Evolutionary conservation across 2,797 vertebrate species (phyloP), one percentile per base, ranked within the genome.

Genomic region (Gallirallus australis): DNA sequence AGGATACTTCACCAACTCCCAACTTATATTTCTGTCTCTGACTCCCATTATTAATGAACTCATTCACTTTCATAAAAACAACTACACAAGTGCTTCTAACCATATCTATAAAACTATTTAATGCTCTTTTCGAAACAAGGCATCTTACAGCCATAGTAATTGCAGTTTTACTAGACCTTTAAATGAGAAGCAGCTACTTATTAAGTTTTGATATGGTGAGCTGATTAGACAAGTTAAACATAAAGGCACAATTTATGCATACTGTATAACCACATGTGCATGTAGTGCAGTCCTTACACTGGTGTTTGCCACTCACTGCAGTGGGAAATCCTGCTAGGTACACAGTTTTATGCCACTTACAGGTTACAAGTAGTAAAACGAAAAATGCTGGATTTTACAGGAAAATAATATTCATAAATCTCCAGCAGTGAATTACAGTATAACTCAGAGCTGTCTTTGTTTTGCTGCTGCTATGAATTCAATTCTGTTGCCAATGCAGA

Each of bases 381-480:
- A 96, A 97, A 97, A 98, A 97, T 85, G 96, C 94, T 94, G 85
- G 97, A 94, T 96, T 98, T 98, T 97, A 97, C 79, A 87, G 93
- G 96, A 97, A 98, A 97, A 97, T 97, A 92, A 96, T 97, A 97
- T 98, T 97, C 87, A 95, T 98, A 97, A 98, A 97, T 98, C 96
- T 96, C 94, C 79, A 70, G 37, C 80, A 21, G 92, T 94, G 97
- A 96, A 96, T 95, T 97, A 94, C 94, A 86, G 96, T 86, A 81
- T 96, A 97, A 96, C 91, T 97, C 97, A 97, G 96, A 89, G 95
- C 94, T 83, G 95, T 94, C 97, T 97, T 96, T 96, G 96, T 96
- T 97, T 96, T 91, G 94, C 94, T 94, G 92, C 90, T 54, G 82
- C 65, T n/a, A 77, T 65, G 95, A 97, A 94, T 96, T 95, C 69